Evolutionary conservation across 2,797 vertebrate genomes (phyloP).

Genomic region (Okamejei kenojei): DNA sequence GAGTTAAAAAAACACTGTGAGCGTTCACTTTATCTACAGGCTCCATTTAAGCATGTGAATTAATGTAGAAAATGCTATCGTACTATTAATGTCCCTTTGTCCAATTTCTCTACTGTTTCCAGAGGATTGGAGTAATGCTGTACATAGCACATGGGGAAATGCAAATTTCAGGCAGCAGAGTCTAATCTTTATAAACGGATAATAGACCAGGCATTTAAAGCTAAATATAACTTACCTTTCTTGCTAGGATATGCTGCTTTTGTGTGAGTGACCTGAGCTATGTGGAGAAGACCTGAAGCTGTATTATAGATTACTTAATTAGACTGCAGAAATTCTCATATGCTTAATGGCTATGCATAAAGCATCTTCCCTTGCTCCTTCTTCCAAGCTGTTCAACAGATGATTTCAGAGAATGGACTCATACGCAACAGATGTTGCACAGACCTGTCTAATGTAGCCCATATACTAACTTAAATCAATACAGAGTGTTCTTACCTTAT

Average conservation of each 20-base stretch:
- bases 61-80: too few relatives aligned
- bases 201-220: neutral
- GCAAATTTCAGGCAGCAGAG: neutral
- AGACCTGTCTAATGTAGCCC: neutral
- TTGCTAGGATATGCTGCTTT: neutral
- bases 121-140: too few relatives aligned
- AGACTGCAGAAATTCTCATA: neutral
- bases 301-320: neutral
- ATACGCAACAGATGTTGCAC: slow-evolving; percentile 19
- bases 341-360: neutral
- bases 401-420: neutral
- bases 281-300: neutral
- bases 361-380: neutral
- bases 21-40: too few relatives aligned
- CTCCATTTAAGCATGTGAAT: too few relatives aligned
- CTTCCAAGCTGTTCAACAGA: slow-evolving; percentile 20
- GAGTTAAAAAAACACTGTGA: too few relatives aligned
- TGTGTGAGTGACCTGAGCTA: neutral
- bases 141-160: too few relatives aligned
- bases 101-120: too few relatives aligned
- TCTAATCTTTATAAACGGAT: neutral
- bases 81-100: too few relatives aligned
- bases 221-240: neutral
- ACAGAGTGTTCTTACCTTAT: neutral
- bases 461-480: neutral